Evolutionary conservation across 2,888 invertebrate species (phyloP), one percentile per base, ranked within the genome.

Genomic region (Polymixis lichenea): DNA sequence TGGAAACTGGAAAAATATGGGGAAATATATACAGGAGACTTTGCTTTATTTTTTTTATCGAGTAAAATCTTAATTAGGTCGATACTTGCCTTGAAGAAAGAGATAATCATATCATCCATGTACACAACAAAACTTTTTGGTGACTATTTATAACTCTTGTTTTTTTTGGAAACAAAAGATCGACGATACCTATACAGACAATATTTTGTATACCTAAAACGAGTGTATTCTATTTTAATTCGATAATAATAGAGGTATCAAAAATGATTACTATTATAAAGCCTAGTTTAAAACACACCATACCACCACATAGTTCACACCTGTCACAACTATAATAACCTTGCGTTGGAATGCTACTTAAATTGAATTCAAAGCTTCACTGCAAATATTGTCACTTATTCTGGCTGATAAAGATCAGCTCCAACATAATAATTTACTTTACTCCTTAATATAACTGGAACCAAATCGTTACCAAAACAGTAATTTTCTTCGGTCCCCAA

Each of bases 1-100:
- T 87, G 85, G 78, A 87, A 86, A 85, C 83, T 65, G 76, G 88
- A 74, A 87, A 87, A 88, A 78, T 80, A 68, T 71, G 67, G 68
- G 85, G 74, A 83, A 83, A 83, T 71, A 85, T 74, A 71, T 46
- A 17, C 38, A 15, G 56, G 11, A 65, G 13, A 38, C n/a, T 53
- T 70, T 55, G 28, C 28, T 64, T 51, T 15, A 51, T 19, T 56
- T 38, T 32, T 55, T 53, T 68, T 75, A 1, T 0, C 1, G 6
- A 53, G n/a, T 0, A 6, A 61, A 7, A 28, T 51, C 28, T 75
- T 78, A 66, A 78, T 80, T 75, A 46, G 2, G 15, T 19, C 7
- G 22, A 25, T 22, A 56, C 19, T 25, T 7, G 15, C 0, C 9
- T 11, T 46, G 17, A 2, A 19, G 38, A 32, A 28, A 49, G 0